phyloP scores from a whole-genome alignment of 2,888 invertebrate species.

The Scaptodrosophila latifasciaeformis region DNA sequence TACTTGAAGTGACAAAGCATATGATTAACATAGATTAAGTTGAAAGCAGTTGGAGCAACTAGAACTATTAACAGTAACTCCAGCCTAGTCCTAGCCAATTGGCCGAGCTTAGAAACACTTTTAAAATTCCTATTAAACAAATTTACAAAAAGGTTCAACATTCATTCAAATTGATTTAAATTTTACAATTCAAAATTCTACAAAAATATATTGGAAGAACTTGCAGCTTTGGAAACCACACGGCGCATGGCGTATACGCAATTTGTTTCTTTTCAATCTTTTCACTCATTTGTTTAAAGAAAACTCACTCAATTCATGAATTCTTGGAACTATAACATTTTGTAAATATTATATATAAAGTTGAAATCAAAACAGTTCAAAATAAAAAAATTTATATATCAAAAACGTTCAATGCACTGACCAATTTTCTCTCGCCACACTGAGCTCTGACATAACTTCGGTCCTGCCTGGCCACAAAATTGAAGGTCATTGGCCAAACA shows the following conservation, averaged over 20 bases:
- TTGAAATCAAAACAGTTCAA: not conserved
- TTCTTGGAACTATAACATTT: conserved; percentile 19
- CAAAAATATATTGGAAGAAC: conserved; percentile 23
- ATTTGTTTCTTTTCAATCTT: conserved; percentile 30
- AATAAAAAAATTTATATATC: conserved; percentile 14
- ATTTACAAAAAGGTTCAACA: not conserved
- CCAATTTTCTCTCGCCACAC: not conserved
- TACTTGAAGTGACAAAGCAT: not conserved
- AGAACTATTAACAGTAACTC: too few relatives aligned
- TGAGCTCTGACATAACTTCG: too few relatives aligned
- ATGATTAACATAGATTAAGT: too few relatives aligned
- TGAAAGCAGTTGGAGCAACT: too few relatives aligned
- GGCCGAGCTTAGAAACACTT: not conserved
- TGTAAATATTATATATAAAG: conserved; percentile 54
- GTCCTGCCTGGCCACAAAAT: too few relatives aligned
- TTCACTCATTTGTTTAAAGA: conserved; percentile 32
- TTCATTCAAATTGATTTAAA: conserved; percentile 25
- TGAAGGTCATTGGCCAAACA: too few relatives aligned
- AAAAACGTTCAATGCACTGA: conserved; percentile 2
- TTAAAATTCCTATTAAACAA: not conserved
- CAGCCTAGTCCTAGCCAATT: conserved; percentile 44
- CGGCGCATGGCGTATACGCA: conserved; percentile 28
- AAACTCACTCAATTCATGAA: conserved; percentile 8
- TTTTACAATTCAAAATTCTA: conserved; percentile 35
- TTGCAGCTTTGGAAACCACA: too few relatives aligned